phyloP scores from a whole-genome alignment of 1,140 invertebrate genomes.

The Drosophila guanche region DNA sequence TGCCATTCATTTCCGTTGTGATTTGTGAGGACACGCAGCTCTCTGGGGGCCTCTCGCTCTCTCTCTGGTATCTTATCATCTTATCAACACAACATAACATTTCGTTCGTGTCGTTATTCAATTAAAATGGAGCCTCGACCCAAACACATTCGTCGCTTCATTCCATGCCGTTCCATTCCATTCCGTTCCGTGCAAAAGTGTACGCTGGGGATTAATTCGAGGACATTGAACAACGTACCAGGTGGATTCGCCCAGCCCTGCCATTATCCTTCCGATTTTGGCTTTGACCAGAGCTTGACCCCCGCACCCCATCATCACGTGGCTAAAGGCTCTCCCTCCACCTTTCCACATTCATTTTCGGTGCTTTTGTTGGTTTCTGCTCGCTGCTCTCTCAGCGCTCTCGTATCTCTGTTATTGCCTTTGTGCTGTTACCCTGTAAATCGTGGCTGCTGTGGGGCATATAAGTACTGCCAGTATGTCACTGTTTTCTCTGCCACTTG shows the following conservation, averaged over 20 bases:
- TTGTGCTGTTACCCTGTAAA: conserved; percentile 21
- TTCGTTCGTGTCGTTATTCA: conserved; percentile 66
- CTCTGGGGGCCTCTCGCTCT: conserved; percentile 11
- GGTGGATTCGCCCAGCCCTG: conserved; percentile 11
- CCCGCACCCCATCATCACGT: conserved; percentile 19
- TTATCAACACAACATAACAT: conserved; percentile 54
- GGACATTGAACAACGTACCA: conserved; percentile 2
- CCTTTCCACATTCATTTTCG: conserved; percentile 47
- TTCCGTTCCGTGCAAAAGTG: conserved; percentile 41
- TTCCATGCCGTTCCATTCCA: no score
- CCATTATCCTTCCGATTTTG: conserved; percentile 29
- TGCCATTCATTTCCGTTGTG: neutral
- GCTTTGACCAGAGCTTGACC: conserved; percentile 27
- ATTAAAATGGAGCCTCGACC: conserved; percentile 57
- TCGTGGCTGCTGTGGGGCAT: neutral
- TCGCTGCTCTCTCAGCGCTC: conserved; percentile 44
- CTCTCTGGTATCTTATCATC: conserved; percentile 45
- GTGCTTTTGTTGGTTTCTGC: conserved; percentile 64
- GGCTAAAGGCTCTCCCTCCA: no score
- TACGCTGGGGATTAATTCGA: conserved; percentile 70
- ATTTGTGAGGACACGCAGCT: conserved; percentile 14
- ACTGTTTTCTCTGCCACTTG: neutral
- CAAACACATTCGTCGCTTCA: neutral
- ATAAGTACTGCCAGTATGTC: no score
- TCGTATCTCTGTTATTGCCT: conserved; percentile 61